Percentiles rank a stretch among this genome's conserved stretches.
Conservation (phyloP, 2,888 invertebrate genomes). For the Spilarctia lutea region DNA sequence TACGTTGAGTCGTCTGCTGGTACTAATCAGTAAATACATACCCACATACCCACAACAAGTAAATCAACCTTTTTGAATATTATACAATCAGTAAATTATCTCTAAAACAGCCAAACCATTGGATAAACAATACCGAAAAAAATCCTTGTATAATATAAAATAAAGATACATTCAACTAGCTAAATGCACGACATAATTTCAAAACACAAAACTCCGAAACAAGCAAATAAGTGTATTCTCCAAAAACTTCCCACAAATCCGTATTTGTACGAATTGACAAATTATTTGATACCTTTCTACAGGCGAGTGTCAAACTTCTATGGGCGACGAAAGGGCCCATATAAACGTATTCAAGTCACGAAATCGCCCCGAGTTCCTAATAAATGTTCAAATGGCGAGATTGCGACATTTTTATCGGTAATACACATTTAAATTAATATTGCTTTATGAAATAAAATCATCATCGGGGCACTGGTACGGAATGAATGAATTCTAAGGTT, state of each 20-base stretch:
- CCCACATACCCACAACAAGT: too few relatives aligned
- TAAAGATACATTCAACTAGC: not conserved
- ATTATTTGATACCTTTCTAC: conserved; percentile 40
- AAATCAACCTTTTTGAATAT: too few relatives aligned
- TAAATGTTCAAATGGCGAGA: conserved; percentile 38
- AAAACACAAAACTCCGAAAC: conserved; percentile 9
- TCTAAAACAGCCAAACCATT: too few relatives aligned
- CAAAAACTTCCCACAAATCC: conserved; percentile 2
- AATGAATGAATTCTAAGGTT: conserved; percentile 28
- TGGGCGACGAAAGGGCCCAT: not conserved
- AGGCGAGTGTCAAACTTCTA: conserved; percentile 26
- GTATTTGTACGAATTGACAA: conserved; percentile 20
- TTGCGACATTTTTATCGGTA: conserved; percentile 44
- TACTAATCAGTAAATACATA: too few relatives aligned
- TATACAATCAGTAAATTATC: too few relatives aligned
- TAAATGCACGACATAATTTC: not conserved
- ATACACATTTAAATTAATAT: conserved; percentile 52
- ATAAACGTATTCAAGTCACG: conserved; percentile 39
- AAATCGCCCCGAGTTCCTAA: conserved; percentile 29
- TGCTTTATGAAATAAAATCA: conserved; percentile 46
- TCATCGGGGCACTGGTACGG: conserved; percentile 30
- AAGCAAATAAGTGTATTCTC: conserved; percentile 7
- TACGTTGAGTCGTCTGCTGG: too few relatives aligned
- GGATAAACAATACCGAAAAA: not conserved
- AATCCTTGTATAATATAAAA: not conserved